Percentiles rank a stretch among this genome's conserved stretches.
These are phyloP conservation scores for Catamblyrhynchus diadema DNA, from an alignment of 2,797 vertebrate genomes.

Conservation along the genomic window DNA sequence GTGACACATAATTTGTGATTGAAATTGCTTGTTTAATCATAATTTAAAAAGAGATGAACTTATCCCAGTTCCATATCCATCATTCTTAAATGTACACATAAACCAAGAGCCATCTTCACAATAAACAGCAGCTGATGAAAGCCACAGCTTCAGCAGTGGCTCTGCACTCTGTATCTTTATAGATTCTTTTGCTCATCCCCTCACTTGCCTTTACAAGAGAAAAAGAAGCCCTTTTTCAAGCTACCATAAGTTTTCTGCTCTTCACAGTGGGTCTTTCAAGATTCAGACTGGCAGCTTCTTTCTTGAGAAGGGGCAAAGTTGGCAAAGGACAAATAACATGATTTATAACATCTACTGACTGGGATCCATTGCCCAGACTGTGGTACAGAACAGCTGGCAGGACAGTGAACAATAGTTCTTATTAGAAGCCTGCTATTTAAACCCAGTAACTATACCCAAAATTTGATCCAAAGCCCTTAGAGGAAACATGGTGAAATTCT, in stretches of 20 bases:
- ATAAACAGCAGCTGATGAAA: slow-evolving; percentile 13
- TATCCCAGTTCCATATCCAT: not conserved
- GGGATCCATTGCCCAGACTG: not conserved
- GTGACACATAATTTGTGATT: slow-evolving; percentile 41
- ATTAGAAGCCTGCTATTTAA: not conserved
- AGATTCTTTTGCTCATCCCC: not conserved
- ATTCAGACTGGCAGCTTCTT: slow-evolving; percentile 9
- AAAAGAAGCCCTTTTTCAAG: not conserved
- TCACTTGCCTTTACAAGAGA: not conserved
- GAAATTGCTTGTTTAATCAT: slow-evolving; percentile 47
- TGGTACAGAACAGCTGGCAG: slow-evolving; percentile 16
- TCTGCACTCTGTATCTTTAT: not conserved
- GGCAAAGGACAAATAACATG: slow-evolving; percentile 13
- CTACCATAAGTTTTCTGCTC: not conserved
- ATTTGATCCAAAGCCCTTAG: not conserved
- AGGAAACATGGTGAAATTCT: not conserved
- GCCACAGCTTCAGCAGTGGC: not conserved
- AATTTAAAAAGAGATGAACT: slow-evolving; percentile 35
- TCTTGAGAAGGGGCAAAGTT: not conserved
- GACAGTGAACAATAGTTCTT: not conserved
- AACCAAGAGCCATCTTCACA: not conserved
- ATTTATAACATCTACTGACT: slow-evolving; percentile 10
- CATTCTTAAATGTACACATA: not conserved
- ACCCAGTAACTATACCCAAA: not conserved
- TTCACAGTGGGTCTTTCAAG: slow-evolving; percentile 8